Evolutionary conservation across 1,140 invertebrate genomes (phyloP).

Genomic region (Ptiloglossa arizonensis): DNA sequence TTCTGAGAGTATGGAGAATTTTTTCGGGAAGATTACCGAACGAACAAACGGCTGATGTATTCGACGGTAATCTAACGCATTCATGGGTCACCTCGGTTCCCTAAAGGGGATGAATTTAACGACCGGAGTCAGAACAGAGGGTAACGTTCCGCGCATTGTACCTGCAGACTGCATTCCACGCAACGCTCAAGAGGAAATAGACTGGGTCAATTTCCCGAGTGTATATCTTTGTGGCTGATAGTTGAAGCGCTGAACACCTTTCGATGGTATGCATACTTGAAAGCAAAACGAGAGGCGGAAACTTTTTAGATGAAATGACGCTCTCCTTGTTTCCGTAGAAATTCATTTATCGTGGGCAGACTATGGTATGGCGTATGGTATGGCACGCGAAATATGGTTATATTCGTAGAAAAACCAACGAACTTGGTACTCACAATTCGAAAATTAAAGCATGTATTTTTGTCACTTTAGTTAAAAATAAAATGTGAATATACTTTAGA

Average conservation of each 20-base stretch:
- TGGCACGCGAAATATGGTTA: too few species aligned
- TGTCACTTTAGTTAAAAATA: too few species aligned
- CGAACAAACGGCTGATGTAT: constrained; percentile 27
- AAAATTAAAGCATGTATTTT: too few species aligned
- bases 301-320: background rate
- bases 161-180: constrained; percentile 14
- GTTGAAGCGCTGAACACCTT: background rate
- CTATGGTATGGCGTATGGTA: too few species aligned
- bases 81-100: background rate
- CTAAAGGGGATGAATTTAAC: constrained; percentile 21
- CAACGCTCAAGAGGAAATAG: constrained; percentile 32
- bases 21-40: constrained; percentile 41
- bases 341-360: too few species aligned
- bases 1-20: constrained; percentile 17
- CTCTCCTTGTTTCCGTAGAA: background rate
- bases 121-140: background rate
- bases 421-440: too few species aligned
- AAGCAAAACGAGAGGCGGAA: background rate
- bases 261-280: too few species aligned
- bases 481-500: too few species aligned
- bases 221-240: constrained; percentile 53
- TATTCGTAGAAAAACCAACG: too few species aligned
- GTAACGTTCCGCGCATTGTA: constrained; percentile 31
- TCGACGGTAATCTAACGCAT: constrained; percentile 31
- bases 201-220: constrained; percentile 63